Conservation (phyloP, 2,113 vertebrate species). For the Elaphurus davidianus region DNA sequence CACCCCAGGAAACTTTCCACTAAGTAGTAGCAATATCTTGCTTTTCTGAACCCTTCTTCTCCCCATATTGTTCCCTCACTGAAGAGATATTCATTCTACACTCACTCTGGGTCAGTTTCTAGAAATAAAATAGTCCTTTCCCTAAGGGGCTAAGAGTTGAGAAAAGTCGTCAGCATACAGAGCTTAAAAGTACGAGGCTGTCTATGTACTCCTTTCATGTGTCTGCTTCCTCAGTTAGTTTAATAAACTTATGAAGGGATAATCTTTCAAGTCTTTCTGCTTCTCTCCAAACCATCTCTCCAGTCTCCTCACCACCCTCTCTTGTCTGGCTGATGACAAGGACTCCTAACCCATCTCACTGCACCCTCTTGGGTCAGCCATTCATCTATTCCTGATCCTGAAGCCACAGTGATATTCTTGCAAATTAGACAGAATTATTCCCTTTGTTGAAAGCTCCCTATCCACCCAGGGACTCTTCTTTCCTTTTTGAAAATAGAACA, state of each 20-base stretch:
- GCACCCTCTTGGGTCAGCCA: neutral
- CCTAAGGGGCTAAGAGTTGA: neutral
- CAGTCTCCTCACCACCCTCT: neutral
- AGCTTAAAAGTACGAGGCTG: neutral
- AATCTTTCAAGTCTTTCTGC: neutral
- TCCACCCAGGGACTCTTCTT: neutral
- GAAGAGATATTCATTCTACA: neutral
- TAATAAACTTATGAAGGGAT: neutral
- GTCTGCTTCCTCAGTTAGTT: neutral
- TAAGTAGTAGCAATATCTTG: neutral
- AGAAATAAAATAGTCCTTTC: neutral
- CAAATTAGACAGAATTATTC: neutral
- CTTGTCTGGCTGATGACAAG: neutral
- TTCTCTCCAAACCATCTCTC: neutral
- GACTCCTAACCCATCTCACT: neutral
- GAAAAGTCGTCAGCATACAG: neutral
- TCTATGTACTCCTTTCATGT: neutral
- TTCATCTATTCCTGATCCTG: neutral
- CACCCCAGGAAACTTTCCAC: neutral
- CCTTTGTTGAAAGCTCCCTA: neutral
- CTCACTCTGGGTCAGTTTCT: neutral
- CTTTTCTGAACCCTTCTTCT: neutral
- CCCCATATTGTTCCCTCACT: neutral
- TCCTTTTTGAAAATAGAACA: neutral
- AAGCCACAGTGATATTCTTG: neutral